These are phyloP conservation scores for Andrena bucephala DNA, from an alignment of 2,888 invertebrate species.

Conservation along the genomic window DNA sequence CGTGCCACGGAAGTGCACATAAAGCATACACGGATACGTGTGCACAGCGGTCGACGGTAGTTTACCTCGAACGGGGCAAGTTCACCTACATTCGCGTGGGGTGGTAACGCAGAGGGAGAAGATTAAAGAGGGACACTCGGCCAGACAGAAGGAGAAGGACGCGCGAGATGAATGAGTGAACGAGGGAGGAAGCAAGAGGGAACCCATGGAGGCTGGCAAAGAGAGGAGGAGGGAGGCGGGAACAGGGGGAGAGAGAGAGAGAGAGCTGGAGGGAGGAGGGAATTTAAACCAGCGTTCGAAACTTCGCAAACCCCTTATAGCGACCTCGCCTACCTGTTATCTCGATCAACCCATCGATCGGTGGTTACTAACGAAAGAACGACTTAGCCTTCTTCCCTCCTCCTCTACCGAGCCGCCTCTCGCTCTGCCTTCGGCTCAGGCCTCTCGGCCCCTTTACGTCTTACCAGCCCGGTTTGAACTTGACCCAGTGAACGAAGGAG, in stretches of 20 bases:
- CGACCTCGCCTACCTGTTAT: slow-evolving; percentile 76
- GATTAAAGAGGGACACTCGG: slow-evolving; percentile 62
- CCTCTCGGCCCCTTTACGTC: slow-evolving; percentile 48
- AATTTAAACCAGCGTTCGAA: slow-evolving; percentile 72
- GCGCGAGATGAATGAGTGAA: slow-evolving; percentile 48
- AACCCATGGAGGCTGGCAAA: neutral
- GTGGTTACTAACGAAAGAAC: slow-evolving; percentile 77
- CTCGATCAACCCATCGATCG: slow-evolving; percentile 79
- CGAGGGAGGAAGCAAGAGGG: slow-evolving; percentile 32
- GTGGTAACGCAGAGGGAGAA: slow-evolving; percentile 46
- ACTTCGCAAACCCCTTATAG: slow-evolving; percentile 68
- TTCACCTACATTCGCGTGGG: slow-evolving; percentile 72
- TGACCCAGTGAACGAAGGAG: slow-evolving; percentile 78
- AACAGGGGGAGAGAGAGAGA: too few species aligned
- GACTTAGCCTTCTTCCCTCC: slow-evolving; percentile 69
- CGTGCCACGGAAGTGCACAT: slow-evolving; percentile 41
- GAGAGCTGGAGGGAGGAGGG: slow-evolving; percentile 31
- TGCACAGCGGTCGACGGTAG: slow-evolving; percentile 47
- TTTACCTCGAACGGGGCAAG: slow-evolving; percentile 65
- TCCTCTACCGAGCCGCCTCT: slow-evolving; percentile 37
- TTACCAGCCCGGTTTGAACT: slow-evolving; percentile 74
- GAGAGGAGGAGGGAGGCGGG: neutral
- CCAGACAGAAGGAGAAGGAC: slow-evolving; percentile 42
- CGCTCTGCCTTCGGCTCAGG: slow-evolving; percentile 29
- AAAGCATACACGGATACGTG: slow-evolving; percentile 40